phyloP scores from a whole-genome alignment of 92 coral and sea anemone genomes.

The Muricea muricata region DNA sequence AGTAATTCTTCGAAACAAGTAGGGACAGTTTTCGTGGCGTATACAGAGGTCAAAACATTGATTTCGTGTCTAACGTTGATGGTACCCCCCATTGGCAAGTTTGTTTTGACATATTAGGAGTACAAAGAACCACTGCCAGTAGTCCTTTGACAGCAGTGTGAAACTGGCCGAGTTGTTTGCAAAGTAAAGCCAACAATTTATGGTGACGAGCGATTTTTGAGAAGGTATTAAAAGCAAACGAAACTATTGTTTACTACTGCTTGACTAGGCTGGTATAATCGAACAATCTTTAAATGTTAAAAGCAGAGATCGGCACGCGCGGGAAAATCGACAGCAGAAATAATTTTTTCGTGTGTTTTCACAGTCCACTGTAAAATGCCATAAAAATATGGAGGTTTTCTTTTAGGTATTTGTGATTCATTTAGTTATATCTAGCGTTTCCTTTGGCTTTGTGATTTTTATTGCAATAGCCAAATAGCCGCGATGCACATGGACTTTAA shows the following conservation, averaged over 20 bases:
- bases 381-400: constrained; percentile 9
- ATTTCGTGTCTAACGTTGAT: constrained; percentile 34
- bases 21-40: constrained; percentile 11
- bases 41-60: constrained; percentile 25
- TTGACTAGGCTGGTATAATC: constrained; percentile 23
- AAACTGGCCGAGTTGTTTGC: constrained; percentile 59
- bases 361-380: constrained; percentile 17
- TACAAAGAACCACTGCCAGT: constrained; percentile 25
- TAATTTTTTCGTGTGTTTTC: background rate
- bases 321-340: background rate
- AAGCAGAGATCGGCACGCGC: background rate
- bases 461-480: constrained; percentile 15
- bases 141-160: constrained; percentile 45
- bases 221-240: background rate
- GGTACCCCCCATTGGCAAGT: constrained; percentile 44
- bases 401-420: background rate
- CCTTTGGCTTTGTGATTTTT: constrained; percentile 12
- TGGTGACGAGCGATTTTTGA: constrained; percentile 13
- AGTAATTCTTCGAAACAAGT: background rate
- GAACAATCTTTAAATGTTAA: background rate
- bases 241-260: constrained; percentile 14
- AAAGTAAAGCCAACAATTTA: constrained; percentile 37
- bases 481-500: constrained; percentile 19
- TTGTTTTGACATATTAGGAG: constrained; percentile 45
- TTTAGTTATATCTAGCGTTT: constrained; percentile 18